A percentile compares a stretch with the other conserved stretches of the same genome.
phyloP scores from a whole-genome alignment of 2,797 vertebrate genomes.

The Linurgus olivaceus region DNA sequence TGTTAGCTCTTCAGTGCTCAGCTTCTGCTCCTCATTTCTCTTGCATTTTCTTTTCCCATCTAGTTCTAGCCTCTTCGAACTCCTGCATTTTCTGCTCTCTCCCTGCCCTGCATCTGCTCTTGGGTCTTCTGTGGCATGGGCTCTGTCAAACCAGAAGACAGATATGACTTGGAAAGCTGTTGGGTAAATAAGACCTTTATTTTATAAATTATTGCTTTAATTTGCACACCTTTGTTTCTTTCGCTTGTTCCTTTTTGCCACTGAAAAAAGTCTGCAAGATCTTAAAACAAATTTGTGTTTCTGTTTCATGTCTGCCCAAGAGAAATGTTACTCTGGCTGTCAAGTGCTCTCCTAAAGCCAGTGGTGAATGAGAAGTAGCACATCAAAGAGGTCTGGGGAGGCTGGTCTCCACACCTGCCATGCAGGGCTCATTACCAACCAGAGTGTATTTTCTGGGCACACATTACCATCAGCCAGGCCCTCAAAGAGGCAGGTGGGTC shows the following conservation, averaged over 20 bases:
- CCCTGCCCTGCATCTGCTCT: neutral
- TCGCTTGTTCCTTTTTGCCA: neutral
- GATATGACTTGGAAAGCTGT: neutral
- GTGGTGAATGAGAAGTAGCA: neutral
- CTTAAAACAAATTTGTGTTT: neutral
- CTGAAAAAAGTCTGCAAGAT: neutral
- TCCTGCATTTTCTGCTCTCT: neutral
- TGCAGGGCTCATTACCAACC: neutral
- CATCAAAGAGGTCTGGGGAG: neutral
- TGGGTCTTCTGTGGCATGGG: fast-evolving
- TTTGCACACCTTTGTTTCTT: neutral
- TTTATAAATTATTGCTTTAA: neutral
- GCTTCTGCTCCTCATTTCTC: neutral
- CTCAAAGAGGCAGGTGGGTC: neutral
- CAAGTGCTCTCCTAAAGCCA: neutral
- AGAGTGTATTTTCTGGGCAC: neutral
- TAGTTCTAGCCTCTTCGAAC: neutral
- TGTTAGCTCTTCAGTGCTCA: neutral
- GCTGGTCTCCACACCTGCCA: neutral
- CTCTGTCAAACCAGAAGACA: neutral
- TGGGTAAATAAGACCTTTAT: neutral
- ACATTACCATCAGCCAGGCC: neutral
- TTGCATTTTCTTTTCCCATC: neutral
- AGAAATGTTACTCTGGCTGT: neutral
- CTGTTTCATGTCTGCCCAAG: neutral